Base-by-base conservation (phyloP, 2,888 invertebrate species). In the Clunio marinus region DNA sequence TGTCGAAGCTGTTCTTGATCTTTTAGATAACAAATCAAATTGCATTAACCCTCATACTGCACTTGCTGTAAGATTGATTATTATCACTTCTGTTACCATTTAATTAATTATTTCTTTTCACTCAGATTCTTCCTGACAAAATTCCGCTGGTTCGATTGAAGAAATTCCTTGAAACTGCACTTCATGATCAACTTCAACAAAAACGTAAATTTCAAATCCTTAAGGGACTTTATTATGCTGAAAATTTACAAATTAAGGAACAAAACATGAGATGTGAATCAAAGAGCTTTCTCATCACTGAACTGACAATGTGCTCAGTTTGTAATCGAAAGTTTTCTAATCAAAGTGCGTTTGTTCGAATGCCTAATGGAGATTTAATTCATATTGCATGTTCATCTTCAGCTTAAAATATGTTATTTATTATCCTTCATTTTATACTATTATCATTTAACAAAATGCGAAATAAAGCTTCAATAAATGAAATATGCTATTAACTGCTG, bases 301-400 rank as follows among this genome's bases (percentile, higher is more conserved):
- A 96, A 72, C 86, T 88, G 73, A 91, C 90, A 75, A 86, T 92
- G 68, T 98, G 98, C 77, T 87, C 88, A 0, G 92, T 92, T 1
- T 98, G 98, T 78, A 92, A 89, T 76, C 97, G 97, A 76, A 84
- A 93, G 69, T 96, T 98, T 78, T 90, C 91, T 17, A 93, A 92
- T 78, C 91, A 93, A 80, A 93, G 94, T 81, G 96, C 96, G 24
- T 93, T 97, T 78, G 93, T 95, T 4, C 83, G 95, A 58, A 93
- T 91, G 78, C 93, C 96, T 1, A 91, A 90, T 77, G 95, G 94
- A 1, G 90, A 92, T 73, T 87, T 96, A 20, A 93, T 96, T 1
- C 97, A 97, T 80, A 93, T 91, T 76, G 93, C 91, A 3, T 97
- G 97, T 78, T n/a, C n/a, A n/a, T n/a, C n/a, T n/a, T n/a, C 87